Percentiles rank a stretch among this genome's conserved stretches.
Conservation (phyloP, 2,797 vertebrate genomes). For the Xiphorhynchus erythropygius region DNA sequence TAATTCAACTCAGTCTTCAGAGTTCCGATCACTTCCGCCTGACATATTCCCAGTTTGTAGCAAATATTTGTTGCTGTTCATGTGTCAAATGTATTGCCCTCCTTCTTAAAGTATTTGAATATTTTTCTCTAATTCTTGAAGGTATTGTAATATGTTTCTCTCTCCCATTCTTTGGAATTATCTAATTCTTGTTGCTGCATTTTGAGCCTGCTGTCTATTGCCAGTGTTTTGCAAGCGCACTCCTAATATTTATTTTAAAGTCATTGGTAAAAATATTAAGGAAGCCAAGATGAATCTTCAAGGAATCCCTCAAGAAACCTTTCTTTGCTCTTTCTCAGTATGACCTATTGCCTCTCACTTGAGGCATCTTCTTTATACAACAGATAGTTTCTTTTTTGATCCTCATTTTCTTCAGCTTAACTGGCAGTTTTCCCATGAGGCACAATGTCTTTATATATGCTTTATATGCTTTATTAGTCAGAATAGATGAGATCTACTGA, state of each 20-base stretch:
- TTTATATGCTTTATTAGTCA: not conserved
- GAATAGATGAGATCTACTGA: not conserved
- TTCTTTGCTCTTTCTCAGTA: not conserved
- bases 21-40: not conserved
- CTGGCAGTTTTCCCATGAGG: not conserved
- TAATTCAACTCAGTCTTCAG: not conserved
- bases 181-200: not conserved
- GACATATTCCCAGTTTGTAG: not conserved
- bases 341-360: not conserved
- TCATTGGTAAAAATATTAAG: not conserved
- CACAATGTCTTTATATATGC: not conserved
- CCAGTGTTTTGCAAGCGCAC: not conserved
- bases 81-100: not conserved
- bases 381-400: not conserved
- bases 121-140: not conserved
- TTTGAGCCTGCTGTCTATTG: not conserved
- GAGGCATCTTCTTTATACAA: not conserved
- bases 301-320: not conserved
- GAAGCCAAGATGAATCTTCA: not conserved
- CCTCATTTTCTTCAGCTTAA: not conserved
- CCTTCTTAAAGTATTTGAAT: not conserved
- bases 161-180: not conserved
- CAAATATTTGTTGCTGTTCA: not conserved
- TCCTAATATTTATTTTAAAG: not conserved
- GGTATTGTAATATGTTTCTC: not conserved